These are phyloP conservation scores for Taenioides sp. DNA, from an alignment of 2,797 vertebrate species.

Conservation along the genomic window DNA sequence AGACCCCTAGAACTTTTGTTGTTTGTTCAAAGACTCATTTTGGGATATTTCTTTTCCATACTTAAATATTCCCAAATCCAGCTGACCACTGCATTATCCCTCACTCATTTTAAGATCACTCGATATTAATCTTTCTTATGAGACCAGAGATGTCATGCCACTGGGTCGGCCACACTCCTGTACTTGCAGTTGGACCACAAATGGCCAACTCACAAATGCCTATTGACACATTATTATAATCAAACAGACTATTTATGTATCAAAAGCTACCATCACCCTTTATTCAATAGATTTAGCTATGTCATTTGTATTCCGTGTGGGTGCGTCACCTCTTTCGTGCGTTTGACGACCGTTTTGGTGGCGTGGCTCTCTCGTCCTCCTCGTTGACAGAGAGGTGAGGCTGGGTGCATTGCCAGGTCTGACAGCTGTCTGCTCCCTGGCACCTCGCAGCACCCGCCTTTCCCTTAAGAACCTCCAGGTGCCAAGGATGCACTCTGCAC, in stretches of 20 bases:
- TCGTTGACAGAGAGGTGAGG: constrained; percentile 53
- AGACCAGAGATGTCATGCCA: neutral
- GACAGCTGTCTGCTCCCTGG: constrained; percentile 61
- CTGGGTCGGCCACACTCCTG: too few species aligned
- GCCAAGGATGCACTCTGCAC: constrained; percentile 32
- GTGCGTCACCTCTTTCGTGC: neutral
- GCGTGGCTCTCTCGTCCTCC: constrained; percentile 30
- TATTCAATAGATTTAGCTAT: neutral
- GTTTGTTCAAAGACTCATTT: too few species aligned
- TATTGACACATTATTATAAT: neutral
- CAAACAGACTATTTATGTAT: neutral
- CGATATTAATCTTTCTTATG: neutral
- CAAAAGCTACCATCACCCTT: neutral
- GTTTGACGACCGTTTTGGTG: constrained; percentile 19
- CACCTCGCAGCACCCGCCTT: constrained; percentile 33
- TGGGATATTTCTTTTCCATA: too few species aligned
- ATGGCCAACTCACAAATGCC: neutral
- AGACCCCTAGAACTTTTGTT: too few species aligned
- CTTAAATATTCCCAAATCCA: neutral
- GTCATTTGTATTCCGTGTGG: neutral
- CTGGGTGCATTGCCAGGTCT: constrained; percentile 42
- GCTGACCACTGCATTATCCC: neutral
- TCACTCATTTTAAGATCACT: neutral
- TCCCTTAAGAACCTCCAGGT: constrained; percentile 38
- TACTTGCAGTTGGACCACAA: neutral